These are phyloP conservation scores for Electrona antarctica DNA, from an alignment of 2,113 vertebrate species.

Conservation along the genomic window DNA sequence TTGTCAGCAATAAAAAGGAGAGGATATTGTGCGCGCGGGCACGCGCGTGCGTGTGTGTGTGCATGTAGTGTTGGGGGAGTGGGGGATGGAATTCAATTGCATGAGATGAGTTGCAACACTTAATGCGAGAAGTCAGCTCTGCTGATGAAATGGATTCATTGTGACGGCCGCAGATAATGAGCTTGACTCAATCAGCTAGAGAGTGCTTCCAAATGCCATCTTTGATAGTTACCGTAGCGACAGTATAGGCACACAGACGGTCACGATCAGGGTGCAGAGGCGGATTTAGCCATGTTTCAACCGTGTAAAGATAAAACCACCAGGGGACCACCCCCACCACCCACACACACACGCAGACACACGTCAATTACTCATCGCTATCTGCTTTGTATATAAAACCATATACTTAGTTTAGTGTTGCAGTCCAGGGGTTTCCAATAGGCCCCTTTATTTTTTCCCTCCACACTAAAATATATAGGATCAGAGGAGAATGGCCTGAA, in stretches of 20 bases:
- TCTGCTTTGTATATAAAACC: too few relatives aligned
- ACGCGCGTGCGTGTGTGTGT: too few relatives aligned
- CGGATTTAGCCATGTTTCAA: background rate
- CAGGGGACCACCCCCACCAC: background rate
- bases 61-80: too few relatives aligned
- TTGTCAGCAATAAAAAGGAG: constrained; percentile 74
- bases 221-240: constrained; percentile 45
- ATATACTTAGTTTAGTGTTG: too few relatives aligned
- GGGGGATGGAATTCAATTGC: constrained; percentile 76
- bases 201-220: constrained; percentile 55
- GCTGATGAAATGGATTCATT: constrained; percentile 79
- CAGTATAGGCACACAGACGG: constrained; percentile 9
- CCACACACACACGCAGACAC: background rate
- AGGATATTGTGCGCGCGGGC: background rate
- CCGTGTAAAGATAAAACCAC: too few relatives aligned
- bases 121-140: constrained; percentile 71
- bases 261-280: constrained; percentile 12
- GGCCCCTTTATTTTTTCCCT: too few relatives aligned
- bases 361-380: too few relatives aligned
- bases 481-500: too few relatives aligned
- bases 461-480: too few relatives aligned
- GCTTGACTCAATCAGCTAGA: constrained; percentile 72
- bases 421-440: too few relatives aligned
- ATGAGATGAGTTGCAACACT: constrained; percentile 81
- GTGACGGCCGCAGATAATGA: constrained; percentile 76